A percentile compares a stretch with the other conserved stretches of the same genome.
phyloP scores from a whole-genome alignment of 2,797 vertebrate species.

The Gymnothorax javanicus region DNA sequence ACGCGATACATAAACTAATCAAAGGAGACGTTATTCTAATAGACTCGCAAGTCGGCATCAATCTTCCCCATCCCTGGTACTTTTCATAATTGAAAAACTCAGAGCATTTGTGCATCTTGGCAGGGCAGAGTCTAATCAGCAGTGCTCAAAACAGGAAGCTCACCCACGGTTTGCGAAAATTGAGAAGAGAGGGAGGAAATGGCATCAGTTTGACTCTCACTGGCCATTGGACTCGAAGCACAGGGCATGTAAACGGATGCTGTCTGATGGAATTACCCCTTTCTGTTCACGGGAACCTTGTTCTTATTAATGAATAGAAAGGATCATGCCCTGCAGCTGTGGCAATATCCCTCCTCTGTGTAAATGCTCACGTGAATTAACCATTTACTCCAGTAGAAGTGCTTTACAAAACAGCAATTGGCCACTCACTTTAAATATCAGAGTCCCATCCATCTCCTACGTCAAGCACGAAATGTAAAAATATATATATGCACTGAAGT shows the following conservation, averaged over 20 bases:
- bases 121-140: neutral
- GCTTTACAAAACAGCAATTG: neutral
- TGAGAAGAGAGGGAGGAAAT: neutral
- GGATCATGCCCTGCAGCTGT: neutral
- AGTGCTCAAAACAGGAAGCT: neutral
- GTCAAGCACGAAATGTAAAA: neutral
- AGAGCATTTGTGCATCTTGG: neutral
- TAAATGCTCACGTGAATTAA: neutral
- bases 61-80: neutral
- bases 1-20: too few species aligned
- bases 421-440: neutral
- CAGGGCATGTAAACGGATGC: neutral
- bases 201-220: neutral
- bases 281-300: neutral
- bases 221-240: neutral
- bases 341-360: neutral
- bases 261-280: neutral
- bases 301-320: slow-evolving; percentile 3
- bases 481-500: neutral
- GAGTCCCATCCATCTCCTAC: neutral
- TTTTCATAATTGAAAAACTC: neutral
- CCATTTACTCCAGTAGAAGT: neutral
- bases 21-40: too few species aligned
- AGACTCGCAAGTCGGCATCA: too few species aligned
- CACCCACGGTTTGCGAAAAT: neutral